Conservation (phyloP, 2,797 vertebrate species). For the Silurus lanzhouensis region DNA sequence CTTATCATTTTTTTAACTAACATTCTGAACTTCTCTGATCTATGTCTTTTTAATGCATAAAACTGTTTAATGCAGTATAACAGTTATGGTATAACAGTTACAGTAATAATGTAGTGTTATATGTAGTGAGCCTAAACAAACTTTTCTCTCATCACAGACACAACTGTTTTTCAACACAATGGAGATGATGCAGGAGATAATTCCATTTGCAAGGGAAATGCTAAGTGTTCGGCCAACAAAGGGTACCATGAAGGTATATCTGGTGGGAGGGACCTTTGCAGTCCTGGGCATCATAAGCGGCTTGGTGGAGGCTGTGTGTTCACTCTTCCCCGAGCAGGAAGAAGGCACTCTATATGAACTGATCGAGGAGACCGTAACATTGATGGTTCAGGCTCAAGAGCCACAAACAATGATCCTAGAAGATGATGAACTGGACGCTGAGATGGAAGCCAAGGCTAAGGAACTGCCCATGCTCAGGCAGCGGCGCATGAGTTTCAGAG, state of each 20-base stretch:
- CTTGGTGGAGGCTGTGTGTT: constrained; percentile 80
- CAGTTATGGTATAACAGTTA: no score
- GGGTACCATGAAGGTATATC: constrained; percentile 80
- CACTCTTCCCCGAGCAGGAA: constrained; percentile 73
- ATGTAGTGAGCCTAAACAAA: not conserved
- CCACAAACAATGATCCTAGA: constrained; percentile 28
- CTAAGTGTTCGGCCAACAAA: constrained; percentile 73
- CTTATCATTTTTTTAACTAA: not conserved
- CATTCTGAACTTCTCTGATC: not conserved
- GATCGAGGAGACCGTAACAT: constrained; percentile 43
- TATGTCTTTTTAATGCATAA: not conserved
- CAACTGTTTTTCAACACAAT: constrained; percentile 62
- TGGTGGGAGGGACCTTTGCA: constrained; percentile 85
- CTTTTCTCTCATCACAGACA: constrained; percentile 44
- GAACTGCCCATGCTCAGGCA: constrained; percentile 49
- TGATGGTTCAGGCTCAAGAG: constrained; percentile 43
- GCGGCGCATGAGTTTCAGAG: constrained; percentile 56
- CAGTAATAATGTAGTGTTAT: not conserved
- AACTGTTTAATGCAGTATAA: not conserved
- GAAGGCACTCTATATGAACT: constrained; percentile 62
- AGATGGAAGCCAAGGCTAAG: constrained; percentile 52
- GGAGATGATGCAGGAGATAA: constrained; percentile 81
- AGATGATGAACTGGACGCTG: constrained; percentile 47
- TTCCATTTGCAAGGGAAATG: constrained; percentile 86
- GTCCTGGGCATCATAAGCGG: constrained; percentile 80